Percentiles rank a stretch among this genome's conserved stretches.
phyloP scores from a whole-genome alignment of 2,888 invertebrate genomes.

The Leptinotarsa rubiginosa region DNA sequence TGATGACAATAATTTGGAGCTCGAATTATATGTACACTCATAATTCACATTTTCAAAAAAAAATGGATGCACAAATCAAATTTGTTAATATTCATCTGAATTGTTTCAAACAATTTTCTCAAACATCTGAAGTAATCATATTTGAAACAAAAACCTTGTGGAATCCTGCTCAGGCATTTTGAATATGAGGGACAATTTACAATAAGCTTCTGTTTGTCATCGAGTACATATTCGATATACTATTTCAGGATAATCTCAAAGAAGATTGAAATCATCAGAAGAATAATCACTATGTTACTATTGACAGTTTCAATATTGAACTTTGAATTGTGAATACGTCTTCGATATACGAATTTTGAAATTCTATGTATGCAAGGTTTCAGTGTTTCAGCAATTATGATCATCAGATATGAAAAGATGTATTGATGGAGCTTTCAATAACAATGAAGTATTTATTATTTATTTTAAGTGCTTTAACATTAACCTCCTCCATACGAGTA shows the following conservation, averaged over 20 bases:
- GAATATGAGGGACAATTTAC: too few relatives aligned
- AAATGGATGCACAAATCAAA: too few relatives aligned
- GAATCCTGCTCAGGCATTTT: too few relatives aligned
- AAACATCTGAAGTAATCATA: too few relatives aligned
- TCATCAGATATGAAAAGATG: neutral
- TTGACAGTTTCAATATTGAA: neutral
- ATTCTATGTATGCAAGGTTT: neutral
- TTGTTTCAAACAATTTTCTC: too few relatives aligned
- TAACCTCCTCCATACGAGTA: constrained; percentile 46
- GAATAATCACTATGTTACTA: neutral
- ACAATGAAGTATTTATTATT: constrained; percentile 48
- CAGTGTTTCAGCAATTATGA: neutral
- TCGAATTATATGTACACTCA: too few relatives aligned
- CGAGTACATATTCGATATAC: neutral
- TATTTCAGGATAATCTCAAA: neutral
- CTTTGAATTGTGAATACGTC: neutral
- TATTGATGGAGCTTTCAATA: neutral
- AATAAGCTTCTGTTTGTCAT: neutral
- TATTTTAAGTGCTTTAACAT: constrained; percentile 42
- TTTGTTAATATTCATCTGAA: too few relatives aligned
- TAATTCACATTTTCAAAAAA: too few relatives aligned
- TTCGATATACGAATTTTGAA: neutral
- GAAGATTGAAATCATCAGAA: neutral
- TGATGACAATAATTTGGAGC: too few relatives aligned
- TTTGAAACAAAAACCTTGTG: too few relatives aligned